These are phyloP conservation scores for Hermatobates lingyangjiaoensis DNA, from an alignment of 1,140 invertebrate genomes.

Conservation along the genomic window DNA sequence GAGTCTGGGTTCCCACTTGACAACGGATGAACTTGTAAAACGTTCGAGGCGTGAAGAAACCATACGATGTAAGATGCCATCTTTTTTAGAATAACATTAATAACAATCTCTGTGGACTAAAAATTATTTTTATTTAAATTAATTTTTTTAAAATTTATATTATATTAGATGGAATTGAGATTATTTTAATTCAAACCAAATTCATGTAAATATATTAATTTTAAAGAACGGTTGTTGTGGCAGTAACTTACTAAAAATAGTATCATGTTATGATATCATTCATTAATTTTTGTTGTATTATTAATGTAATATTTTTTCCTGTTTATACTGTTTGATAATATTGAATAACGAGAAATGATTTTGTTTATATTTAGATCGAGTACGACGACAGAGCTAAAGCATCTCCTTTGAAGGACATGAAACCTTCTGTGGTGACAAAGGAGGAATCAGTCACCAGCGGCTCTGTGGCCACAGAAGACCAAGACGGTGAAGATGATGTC, in stretches of 20 bases:
- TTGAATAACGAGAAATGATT: background rate
- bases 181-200: no score
- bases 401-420: slow-evolving; percentile 44
- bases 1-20: no score
- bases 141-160: no score
- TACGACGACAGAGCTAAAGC: slow-evolving; percentile 68
- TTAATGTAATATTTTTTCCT: background rate
- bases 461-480: slow-evolving; percentile 28
- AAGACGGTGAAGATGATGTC: slow-evolving; percentile 49
- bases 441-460: slow-evolving; percentile 23
- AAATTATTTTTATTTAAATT: no score
- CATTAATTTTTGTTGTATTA: background rate
- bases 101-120: no score
- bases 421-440: background rate
- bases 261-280: background rate
- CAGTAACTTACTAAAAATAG: background rate
- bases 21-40: no score
- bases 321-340: background rate
- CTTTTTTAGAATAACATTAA: no score
- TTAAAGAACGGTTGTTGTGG: slow-evolving; percentile 18
- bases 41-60: no score
- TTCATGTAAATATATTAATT: slow-evolving; percentile 7
- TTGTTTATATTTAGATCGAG: slow-evolving; percentile 41
- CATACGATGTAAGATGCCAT: no score
- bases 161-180: no score